phyloP scores from a whole-genome alignment of 2,797 vertebrate species.

The Lagodon rhomboides region DNA sequence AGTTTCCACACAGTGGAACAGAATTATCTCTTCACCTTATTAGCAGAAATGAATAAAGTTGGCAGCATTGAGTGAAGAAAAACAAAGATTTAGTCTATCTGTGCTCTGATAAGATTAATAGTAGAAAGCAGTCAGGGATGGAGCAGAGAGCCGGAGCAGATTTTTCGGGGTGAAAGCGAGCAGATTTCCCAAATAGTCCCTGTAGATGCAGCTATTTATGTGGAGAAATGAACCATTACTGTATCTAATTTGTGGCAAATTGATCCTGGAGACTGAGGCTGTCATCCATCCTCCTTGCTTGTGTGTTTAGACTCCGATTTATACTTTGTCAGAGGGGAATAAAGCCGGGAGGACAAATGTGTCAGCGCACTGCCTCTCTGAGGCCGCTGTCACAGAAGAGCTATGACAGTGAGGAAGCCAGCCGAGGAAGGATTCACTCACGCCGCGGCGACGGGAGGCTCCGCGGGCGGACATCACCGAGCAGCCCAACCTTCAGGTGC shows the following conservation, averaged over 20 bases:
- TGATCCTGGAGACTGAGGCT: conserved; percentile 73
- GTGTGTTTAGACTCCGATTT: conserved; percentile 67
- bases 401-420: conserved; percentile 41
- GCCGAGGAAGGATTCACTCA: conserved; percentile 41
- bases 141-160: conserved; percentile 24
- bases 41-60: conserved; percentile 31
- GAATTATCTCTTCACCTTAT: conserved; percentile 20
- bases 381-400: conserved; percentile 59
- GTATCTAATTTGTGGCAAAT: conserved; percentile 83
- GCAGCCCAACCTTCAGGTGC: conserved; percentile 14
- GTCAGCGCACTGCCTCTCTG: conserved; percentile 55
- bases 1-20: neutral
- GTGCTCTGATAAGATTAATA: conserved; percentile 49
- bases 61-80: conserved; percentile 8
- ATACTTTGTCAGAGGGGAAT: conserved; percentile 56
- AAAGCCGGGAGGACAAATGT: conserved; percentile 66
- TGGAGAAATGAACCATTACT: conserved; percentile 81
- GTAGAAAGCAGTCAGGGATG: conserved; percentile 39
- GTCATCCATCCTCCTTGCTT: conserved; percentile 72
- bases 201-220: conserved; percentile 74
- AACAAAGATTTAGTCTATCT: conserved; percentile 27
- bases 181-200: conserved; percentile 73
- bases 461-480: neutral
- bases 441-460: conserved; percentile 20
- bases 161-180: conserved; percentile 52